Evolutionary conservation across 2,113 vertebrate species (phyloP).

Genomic region (Thoracochromis brauschi): DNA sequence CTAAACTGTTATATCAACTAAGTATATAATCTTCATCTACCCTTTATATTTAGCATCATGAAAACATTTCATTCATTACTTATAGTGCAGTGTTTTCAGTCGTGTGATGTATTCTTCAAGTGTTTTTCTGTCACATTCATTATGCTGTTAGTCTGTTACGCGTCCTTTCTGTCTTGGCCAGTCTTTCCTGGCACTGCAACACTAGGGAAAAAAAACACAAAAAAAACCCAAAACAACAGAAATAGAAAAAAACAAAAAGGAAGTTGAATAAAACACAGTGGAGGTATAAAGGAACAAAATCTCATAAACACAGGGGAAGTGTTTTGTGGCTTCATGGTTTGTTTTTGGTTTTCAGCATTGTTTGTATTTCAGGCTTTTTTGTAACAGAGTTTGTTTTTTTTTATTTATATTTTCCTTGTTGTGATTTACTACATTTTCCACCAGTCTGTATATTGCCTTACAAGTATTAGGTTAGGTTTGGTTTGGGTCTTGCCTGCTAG

Average conservation of each 20-base stretch:
- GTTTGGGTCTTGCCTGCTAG: not conserved
- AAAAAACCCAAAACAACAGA: not conserved
- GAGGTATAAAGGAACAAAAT: not conserved
- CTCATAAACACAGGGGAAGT: not conserved
- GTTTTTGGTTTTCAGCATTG: not conserved
- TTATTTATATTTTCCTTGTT: not conserved
- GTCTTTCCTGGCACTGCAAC: not conserved
- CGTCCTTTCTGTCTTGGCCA: not conserved
- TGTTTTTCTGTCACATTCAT: not conserved
- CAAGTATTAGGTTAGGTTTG: not conserved
- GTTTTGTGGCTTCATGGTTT: not conserved
- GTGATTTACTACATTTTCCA: not conserved
- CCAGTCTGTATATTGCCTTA: not conserved
- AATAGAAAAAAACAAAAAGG: not conserved
- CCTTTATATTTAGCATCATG: not conserved
- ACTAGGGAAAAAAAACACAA: not conserved
- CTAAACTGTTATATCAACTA: not conserved
- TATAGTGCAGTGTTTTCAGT: not conserved
- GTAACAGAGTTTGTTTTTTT: not conserved
- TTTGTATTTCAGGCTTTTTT: not conserved
- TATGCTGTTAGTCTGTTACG: not conserved
- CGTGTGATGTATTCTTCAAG: not conserved
- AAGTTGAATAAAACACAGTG: not conserved
- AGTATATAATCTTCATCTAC: not conserved
- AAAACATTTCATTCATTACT: not conserved